Evolutionary conservation across 2,113 vertebrate species (phyloP), one percentile per base, ranked within the genome.

Genomic region (Chascanopsetta lugubris): DNA sequence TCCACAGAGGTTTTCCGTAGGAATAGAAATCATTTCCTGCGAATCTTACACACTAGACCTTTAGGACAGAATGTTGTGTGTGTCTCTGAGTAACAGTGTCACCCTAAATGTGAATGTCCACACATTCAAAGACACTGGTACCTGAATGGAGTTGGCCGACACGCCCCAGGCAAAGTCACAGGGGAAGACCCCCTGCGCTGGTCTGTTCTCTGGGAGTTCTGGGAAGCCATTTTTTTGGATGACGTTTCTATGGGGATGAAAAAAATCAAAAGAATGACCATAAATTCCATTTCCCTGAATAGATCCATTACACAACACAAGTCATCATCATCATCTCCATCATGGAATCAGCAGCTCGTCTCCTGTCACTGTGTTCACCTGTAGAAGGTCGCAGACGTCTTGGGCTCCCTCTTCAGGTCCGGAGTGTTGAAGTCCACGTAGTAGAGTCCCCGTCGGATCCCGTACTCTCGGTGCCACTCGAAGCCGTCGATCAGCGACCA

Each of bases 401-500:
- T 99, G 1, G 95, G 94, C 71, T 94, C 84, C 75, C 97, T 9
- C 77, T 93, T 95, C 92, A 97, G 94, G 68, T 96, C 94, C 0
- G 91, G 87, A 55, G 95, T 95, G 83, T 93, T 91, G 77, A 99
- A 98, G 89, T 99, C 96, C 0, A 99, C 90, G 3, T 97, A 97
- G 86, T 95, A 99, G 32, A 99, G 92, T 2, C 97, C 97, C 1
- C 94, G 92, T 2, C 97, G 88, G 76, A 98, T 95, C 60, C 87
- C 93, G 21, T 97, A 98, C 45, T 95, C 96, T 20, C 95, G 88
- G 75, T 95, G 91, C 97, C 97, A 99, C 87, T 99, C 97, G 2
- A 97, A 98, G 54, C 96, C 96, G 4, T 99, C 97, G 50, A 98
- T 86, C 78, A 99, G 93, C 18, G 97, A 98, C 97, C 97, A 99